phyloP scores from a whole-genome alignment of 1,140 invertebrate genomes.

The Hirudo medicinalis region DNA sequence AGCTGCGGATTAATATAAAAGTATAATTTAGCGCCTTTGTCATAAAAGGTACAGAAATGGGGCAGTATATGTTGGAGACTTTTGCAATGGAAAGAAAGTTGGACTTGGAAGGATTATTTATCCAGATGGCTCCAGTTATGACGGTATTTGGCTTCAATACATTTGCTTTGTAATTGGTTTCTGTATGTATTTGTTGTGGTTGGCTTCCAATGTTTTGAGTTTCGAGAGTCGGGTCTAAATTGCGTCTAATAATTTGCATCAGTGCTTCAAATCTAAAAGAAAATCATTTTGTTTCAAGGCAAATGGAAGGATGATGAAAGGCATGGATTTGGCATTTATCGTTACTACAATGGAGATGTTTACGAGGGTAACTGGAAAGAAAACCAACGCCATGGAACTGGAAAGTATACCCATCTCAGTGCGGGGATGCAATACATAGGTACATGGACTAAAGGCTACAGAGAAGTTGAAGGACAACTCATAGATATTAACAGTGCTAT shows the following conservation, averaged over 20 bases:
- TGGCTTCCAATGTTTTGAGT: not conserved
- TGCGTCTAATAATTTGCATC: not conserved
- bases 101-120: slow-evolving; percentile 66
- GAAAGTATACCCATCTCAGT: slow-evolving; percentile 52
- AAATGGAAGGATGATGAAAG: slow-evolving; percentile 41
- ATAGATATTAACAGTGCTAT: slow-evolving; percentile 37
- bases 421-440: slow-evolving; percentile 34
- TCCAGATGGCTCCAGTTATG: slow-evolving; percentile 64
- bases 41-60: slow-evolving; percentile 51
- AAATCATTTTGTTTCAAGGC: slow-evolving; percentile 27
- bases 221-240: not conserved
- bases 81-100: slow-evolving; percentile 59
- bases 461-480: slow-evolving; percentile 42
- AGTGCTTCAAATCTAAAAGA: not conserved
- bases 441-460: slow-evolving; percentile 40
- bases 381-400: slow-evolving; percentile 47
- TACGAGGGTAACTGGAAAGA: slow-evolving; percentile 50
- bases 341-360: slow-evolving; percentile 39
- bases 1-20: not conserved
- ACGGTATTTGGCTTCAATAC: slow-evolving; percentile 40
- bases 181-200: not conserved
- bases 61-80: slow-evolving; percentile 61
- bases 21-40: not conserved
- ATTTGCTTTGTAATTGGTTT: not conserved
- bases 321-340: slow-evolving; percentile 41